A percentile compares a stretch with the other conserved stretches of the same genome.
These are phyloP conservation scores for Drosophila pachea DNA, from an alignment of 1,140 invertebrate genomes.

Conservation along the genomic window DNA sequence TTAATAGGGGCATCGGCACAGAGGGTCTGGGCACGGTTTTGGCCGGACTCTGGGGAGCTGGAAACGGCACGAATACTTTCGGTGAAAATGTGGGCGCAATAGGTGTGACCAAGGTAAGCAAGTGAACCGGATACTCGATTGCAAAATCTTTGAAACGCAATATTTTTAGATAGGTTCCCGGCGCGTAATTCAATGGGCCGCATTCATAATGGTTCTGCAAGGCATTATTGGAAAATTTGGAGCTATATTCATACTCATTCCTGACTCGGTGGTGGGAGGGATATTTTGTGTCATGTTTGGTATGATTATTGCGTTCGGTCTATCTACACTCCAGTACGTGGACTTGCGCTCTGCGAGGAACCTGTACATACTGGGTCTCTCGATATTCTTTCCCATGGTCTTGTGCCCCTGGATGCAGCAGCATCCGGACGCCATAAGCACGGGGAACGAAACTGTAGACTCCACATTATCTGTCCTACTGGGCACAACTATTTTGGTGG, in stretches of 20 bases:
- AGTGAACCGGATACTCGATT: not conserved
- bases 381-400: slow-evolving; percentile 90
- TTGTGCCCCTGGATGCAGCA: slow-evolving; percentile 88
- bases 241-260: slow-evolving; percentile 92
- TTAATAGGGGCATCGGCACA: slow-evolving; percentile 91
- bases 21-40: slow-evolving; percentile 91
- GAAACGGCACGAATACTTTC: slow-evolving; percentile 93
- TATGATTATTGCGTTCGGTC: slow-evolving; percentile 90
- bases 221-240: slow-evolving; percentile 91
- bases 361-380: slow-evolving; percentile 92
- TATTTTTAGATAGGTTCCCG: slow-evolving; percentile 87
- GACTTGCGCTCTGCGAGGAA: slow-evolving; percentile 90
- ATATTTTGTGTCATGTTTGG: slow-evolving; percentile 93
- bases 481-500: slow-evolving; percentile 91
- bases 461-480: slow-evolving; percentile 88
- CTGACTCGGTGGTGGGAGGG: slow-evolving; percentile 92
- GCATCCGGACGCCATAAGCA: slow-evolving; percentile 84
- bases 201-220: slow-evolving; percentile 87
- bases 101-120: slow-evolving; percentile 83
- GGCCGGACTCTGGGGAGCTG: slow-evolving; percentile 89
- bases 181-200: slow-evolving; percentile 91
- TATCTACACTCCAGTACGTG: slow-evolving; percentile 90
- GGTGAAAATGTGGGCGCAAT: slow-evolving; percentile 95
- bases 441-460: slow-evolving; percentile 85
- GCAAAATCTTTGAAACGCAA: not conserved